Percentiles rank a stretch among this genome's conserved stretches.
phyloP scores from a whole-genome alignment of 2,888 invertebrate genomes.

The Lasioglossum marginatum region DNA sequence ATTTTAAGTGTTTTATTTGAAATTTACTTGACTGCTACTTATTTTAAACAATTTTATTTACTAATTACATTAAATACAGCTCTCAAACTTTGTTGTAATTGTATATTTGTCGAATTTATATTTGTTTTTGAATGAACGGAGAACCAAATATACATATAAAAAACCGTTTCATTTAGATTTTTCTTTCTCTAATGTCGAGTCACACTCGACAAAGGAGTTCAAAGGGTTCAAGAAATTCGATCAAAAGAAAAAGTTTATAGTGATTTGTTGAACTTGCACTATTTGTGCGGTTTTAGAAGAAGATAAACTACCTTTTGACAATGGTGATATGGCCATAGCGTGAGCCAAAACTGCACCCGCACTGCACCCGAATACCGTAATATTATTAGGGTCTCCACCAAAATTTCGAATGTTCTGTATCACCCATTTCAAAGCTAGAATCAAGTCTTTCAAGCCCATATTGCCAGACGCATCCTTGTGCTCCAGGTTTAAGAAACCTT shows the following conservation, averaged over 20 bases:
- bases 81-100: too few species aligned
- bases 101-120: too few species aligned
- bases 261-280: background rate
- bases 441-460: slow-evolving; percentile 6
- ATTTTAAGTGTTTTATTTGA: too few species aligned
- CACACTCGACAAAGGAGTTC: too few species aligned
- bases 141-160: too few species aligned
- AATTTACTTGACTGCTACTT: too few species aligned
- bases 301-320: background rate
- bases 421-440: slow-evolving; percentile 7
- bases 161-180: too few species aligned
- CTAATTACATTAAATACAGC: too few species aligned
- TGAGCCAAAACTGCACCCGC: background rate
- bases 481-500: background rate
- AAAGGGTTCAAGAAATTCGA: background rate
- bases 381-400: background rate
- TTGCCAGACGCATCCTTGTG: slow-evolving; percentile 2
- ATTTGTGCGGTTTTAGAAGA: background rate
- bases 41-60: too few species aligned
- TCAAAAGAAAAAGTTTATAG: background rate
- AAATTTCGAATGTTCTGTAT: background rate
- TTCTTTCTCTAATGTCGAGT: too few species aligned
- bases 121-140: too few species aligned
- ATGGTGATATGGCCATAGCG: background rate
- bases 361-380: background rate